phyloP scores from a whole-genome alignment of 2,888 invertebrate species.

The Amphipoea oculea region DNA sequence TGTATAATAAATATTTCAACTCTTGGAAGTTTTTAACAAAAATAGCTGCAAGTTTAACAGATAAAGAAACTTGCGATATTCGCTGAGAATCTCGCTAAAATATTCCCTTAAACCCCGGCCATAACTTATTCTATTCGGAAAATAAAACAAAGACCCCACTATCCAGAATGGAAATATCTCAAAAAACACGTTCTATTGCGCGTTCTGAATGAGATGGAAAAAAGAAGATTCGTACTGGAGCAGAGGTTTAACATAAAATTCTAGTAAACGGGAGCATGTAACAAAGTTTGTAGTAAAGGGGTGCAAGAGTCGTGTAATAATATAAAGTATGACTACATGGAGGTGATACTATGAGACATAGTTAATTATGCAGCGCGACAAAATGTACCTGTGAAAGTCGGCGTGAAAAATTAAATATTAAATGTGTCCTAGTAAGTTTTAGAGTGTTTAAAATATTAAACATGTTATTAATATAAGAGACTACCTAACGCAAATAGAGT shows the following conservation, averaged over 20 bases:
- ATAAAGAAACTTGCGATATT: conserved; percentile 64
- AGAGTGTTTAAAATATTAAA: neutral
- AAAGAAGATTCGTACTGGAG: conserved; percentile 58
- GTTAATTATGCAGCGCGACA: conserved; percentile 34
- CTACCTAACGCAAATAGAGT: neutral
- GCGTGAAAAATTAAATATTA: conserved; percentile 22
- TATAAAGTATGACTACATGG: conserved; percentile 54
- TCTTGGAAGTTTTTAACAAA: conserved; percentile 53
- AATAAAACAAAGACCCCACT: conserved; percentile 75
- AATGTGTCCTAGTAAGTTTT: neutral
- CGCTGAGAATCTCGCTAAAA: conserved; percentile 76
- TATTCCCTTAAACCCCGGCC: conserved; percentile 77
- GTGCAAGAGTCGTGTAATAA: conserved; percentile 44
- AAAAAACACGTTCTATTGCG: conserved; percentile 72
- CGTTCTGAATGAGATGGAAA: conserved; percentile 68
- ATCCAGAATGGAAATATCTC: conserved; percentile 71
- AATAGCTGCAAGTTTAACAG: conserved; percentile 58
- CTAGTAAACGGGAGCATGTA: conserved; percentile 62
- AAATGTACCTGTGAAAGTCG: conserved; percentile 28
- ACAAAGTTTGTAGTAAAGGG: conserved; percentile 52
- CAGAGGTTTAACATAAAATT: conserved; percentile 70
- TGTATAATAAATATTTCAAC: conserved; percentile 52
- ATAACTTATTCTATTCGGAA: conserved; percentile 73
- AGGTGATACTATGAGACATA: conserved; percentile 21
- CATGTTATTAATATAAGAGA: neutral